A percentile compares a stretch with the other conserved stretches of the same genome.
These are phyloP conservation scores for Eucera pruinosa DNA, from an alignment of 2,888 invertebrate genomes.

Conservation along the genomic window DNA sequence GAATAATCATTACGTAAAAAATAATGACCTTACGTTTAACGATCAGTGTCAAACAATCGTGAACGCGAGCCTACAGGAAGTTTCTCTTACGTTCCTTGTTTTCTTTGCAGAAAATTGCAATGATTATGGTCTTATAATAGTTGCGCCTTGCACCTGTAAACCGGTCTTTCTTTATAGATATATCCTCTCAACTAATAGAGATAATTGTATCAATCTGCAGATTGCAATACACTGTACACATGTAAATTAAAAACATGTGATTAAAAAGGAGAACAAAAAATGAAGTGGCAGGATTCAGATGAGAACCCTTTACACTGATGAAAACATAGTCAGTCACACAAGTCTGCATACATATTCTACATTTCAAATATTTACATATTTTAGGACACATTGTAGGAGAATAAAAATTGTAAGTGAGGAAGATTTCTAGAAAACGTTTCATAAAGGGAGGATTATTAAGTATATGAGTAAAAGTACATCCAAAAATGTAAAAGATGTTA, in stretches of 20 bases:
- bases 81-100: slow-evolving; percentile 62
- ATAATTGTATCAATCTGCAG: slow-evolving; percentile 7
- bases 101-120: slow-evolving; percentile 51
- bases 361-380: too few species aligned
- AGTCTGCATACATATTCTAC: too few species aligned
- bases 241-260: too few species aligned
- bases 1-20: slow-evolving; percentile 27
- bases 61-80: slow-evolving; percentile 68
- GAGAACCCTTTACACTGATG: background rate
- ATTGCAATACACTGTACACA: too few species aligned
- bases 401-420: too few species aligned
- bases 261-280: background rate
- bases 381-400: too few species aligned
- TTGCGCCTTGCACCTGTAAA: slow-evolving; percentile 54
- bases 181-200: background rate
- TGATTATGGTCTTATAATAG: slow-evolving; percentile 63
- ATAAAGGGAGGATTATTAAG: too few species aligned
- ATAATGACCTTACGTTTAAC: slow-evolving; percentile 44
- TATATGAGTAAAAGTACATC: too few species aligned
- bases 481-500: too few species aligned
- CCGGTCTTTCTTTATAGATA: slow-evolving; percentile 25
- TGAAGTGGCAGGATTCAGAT: background rate
- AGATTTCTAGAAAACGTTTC: too few species aligned
- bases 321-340: too few species aligned
- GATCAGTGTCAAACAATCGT: slow-evolving; percentile 53